Percentiles rank a stretch among this genome's conserved stretches.
Conservation (phyloP, 2,888 invertebrate genomes). For the Trichacis sp. region DNA sequence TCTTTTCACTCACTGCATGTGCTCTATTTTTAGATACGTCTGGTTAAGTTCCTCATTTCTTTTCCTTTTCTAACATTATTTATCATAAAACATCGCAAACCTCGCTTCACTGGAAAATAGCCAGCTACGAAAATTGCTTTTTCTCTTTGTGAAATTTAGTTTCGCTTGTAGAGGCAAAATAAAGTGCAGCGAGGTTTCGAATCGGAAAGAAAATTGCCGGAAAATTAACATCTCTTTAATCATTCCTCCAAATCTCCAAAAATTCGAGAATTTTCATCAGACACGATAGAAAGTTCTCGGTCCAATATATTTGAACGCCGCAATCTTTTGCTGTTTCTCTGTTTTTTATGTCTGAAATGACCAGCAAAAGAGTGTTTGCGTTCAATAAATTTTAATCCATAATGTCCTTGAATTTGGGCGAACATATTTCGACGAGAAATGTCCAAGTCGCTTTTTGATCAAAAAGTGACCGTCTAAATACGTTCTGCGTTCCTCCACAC, state of each 20-base stretch:
- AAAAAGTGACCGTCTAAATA: slow-evolving; percentile 54
- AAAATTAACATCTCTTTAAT: slow-evolving; percentile 1
- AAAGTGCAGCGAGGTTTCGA: slow-evolving; percentile 18
- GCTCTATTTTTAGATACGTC: slow-evolving; percentile 10
- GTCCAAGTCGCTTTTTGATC: slow-evolving; percentile 1
- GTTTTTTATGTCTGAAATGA: no score
- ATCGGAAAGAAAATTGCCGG: background rate
- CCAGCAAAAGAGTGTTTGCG: no score
- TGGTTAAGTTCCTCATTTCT: slow-evolving; percentile 5
- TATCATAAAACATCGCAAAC: slow-evolving; percentile 16
- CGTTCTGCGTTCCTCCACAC: slow-evolving; percentile 61
- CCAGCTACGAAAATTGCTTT: background rate
- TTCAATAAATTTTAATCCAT: slow-evolving; percentile 52
- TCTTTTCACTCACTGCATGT: slow-evolving; percentile 37
- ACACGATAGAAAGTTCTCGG: background rate
- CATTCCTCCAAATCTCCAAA: background rate
- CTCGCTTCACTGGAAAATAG: slow-evolving; percentile 16
- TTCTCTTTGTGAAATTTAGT: background rate
- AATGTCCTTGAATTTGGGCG: slow-evolving; percentile 52
- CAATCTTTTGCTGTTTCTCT: background rate
- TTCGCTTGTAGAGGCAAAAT: background rate
- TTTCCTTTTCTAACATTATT: slow-evolving; percentile 9
- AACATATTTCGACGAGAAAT: slow-evolving; percentile 58
- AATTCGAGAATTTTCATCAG: background rate
- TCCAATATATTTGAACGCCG: no score